Evolutionary conservation across 2,113 vertebrate genomes (phyloP), one percentile per base, ranked within the genome.

Genomic region (Gallinago jamesoni): DNA sequence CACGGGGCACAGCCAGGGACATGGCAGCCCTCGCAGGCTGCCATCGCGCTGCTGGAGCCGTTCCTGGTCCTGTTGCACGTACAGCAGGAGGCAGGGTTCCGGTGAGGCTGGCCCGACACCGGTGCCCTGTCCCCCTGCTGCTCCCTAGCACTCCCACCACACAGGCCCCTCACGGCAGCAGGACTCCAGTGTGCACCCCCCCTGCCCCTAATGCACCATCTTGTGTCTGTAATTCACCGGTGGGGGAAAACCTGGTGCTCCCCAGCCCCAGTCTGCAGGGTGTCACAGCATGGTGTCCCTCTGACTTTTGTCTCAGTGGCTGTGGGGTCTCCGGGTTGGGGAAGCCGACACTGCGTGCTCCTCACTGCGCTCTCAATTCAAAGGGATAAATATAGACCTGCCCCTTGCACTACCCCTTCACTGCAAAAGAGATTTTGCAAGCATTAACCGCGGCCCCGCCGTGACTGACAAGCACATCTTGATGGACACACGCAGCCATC

Each of bases 381-480:
- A 70, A 45, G 67, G 22, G 87, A 81, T 96, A 97, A 98, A 97
- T 96, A 97, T 96, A 98, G 97, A 87, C 27, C 55, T 59, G 63
- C n/a, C 50, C 57, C 63, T 73, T 2, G 6, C 19, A 3, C 43
- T 57, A 28, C 39, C 60, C 90, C 62, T 35, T 68, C 59, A 39
- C 83, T 8, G 68, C 90, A 28, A 19, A 77, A 89, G 67, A 57
- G 31, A 35, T 83, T 85, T 88, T 90, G 90, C 68, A 89, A 84
- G 78, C 52, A 11, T 77, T 87, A 59, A 64, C 35, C 53, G 5
- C 2, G 31, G 81, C n/a, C 60, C 57, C 0, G 1, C 82, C 4
- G 2, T 98, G 98, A 98, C 79, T 98, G 98, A 98, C 97, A 97
- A 87, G 94, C 87, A 87, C 94, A 98, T 87, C 85, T 88, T 98